A percentile compares a stretch with the other conserved stretches of the same genome.
phyloP scores from a whole-genome alignment of 2,888 invertebrate genomes.

The Folsomia candida region DNA sequence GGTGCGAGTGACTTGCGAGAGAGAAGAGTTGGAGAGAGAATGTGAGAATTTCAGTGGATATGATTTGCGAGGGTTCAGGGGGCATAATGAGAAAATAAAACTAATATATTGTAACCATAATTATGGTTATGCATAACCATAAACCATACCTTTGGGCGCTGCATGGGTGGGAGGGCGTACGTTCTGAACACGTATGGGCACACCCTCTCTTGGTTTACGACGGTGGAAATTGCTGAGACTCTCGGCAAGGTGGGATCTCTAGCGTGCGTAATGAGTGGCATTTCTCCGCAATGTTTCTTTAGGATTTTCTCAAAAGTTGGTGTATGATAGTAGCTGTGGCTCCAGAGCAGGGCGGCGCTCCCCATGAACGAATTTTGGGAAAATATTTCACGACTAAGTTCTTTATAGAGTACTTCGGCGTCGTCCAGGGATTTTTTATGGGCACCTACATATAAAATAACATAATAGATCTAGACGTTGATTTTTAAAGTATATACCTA shows the following conservation, averaged over 20 bases:
- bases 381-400: conserved; percentile 65
- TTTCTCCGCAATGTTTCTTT: conserved; percentile 64
- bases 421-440: conserved; percentile 62
- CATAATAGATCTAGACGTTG: not conserved
- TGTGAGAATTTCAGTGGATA: too few relatives aligned
- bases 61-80: too few relatives aligned
- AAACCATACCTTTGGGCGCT: conserved; percentile 68
- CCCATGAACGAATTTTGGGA: conserved; percentile 66
- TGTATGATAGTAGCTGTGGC: conserved; percentile 85
- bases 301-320: conserved; percentile 75
- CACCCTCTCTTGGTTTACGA: conserved; percentile 70
- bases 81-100: too few relatives aligned
- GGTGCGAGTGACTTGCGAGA: too few relatives aligned
- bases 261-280: conserved; percentile 62
- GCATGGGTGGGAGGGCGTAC: conserved; percentile 70
- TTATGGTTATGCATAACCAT: too few relatives aligned
- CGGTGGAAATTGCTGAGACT: conserved; percentile 74
- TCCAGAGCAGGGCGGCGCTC: conserved; percentile 74
- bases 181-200: conserved; percentile 81
- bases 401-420: conserved; percentile 62
- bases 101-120: too few relatives aligned
- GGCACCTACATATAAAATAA: conserved; percentile 56
- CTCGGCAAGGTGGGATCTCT: conserved; percentile 61
- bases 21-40: too few relatives aligned
- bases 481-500: not conserved